Percentiles rank a stretch among this genome's conserved stretches.
Evolutionary conservation across 1,140 invertebrate genomes (phyloP).

Genomic region (Dolichoris vasculosae): DNA sequence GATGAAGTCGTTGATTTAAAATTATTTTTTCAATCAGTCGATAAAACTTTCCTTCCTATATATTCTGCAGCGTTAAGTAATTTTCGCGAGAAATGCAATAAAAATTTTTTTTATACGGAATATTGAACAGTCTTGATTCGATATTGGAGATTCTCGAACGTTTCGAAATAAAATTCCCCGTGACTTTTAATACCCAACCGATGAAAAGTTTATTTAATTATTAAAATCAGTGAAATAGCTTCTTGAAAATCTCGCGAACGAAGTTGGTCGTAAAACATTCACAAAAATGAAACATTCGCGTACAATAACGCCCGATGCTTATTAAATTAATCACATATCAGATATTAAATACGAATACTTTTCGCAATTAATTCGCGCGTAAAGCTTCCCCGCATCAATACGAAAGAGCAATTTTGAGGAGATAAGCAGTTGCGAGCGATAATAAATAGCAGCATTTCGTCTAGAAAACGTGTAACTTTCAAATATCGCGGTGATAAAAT

Average conservation of each 20-base stretch:
- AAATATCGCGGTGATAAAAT: conserved; percentile 1
- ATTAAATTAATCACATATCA: neutral
- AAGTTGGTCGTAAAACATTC: too few species aligned
- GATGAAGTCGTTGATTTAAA: neutral
- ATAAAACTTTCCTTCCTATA: neutral
- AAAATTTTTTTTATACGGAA: neutral
- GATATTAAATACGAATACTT: neutral
- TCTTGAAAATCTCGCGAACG: too few species aligned
- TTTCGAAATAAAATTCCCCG: neutral
- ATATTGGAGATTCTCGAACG: neutral
- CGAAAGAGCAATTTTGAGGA: neutral
- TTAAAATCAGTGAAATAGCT: too few species aligned
- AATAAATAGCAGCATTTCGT: conserved; percentile 8
- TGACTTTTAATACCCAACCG: too few species aligned
- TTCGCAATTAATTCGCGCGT: neutral
- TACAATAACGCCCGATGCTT: neutral
- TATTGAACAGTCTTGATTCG: neutral
- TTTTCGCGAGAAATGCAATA: neutral
- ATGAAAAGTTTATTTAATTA: too few species aligned
- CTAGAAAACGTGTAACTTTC: conserved; percentile 12
- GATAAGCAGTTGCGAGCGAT: neutral
- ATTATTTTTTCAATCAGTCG: neutral
- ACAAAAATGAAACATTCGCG: neutral
- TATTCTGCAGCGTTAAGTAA: neutral
- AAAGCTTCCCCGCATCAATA: too few species aligned